Percentiles rank a stretch among this genome's conserved stretches.
Evolutionary conservation across 2,797 vertebrate species (phyloP).

Genomic region (Mastacembelus armatus): DNA sequence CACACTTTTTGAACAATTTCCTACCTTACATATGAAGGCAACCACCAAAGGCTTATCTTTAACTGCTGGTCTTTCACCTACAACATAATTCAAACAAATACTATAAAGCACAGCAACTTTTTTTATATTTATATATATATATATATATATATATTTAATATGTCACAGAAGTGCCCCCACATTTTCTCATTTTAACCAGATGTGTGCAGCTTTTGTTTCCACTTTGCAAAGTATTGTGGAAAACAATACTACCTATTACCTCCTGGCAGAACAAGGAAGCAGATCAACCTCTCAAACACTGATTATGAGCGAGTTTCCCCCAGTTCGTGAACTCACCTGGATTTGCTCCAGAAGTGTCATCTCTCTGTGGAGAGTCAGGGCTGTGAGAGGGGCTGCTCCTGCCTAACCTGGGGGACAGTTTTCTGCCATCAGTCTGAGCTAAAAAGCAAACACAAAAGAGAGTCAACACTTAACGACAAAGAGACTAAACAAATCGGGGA

Average conservation of each 20-base stretch:
- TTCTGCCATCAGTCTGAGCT: slow-evolving; percentile 41
- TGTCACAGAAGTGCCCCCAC: too few relatives aligned
- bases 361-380: slow-evolving; percentile 35
- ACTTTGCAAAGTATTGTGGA: too few relatives aligned
- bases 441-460: not conserved
- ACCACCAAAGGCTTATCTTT: slow-evolving; percentile 86
- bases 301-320: too few relatives aligned
- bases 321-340: slow-evolving; percentile 43
- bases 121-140: too few relatives aligned
- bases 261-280: too few relatives aligned
- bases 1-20: not conserved
- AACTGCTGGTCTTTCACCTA: slow-evolving; percentile 39
- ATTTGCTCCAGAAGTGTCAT: not conserved
- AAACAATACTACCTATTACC: too few relatives aligned
- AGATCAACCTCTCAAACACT: too few relatives aligned
- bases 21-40: slow-evolving; percentile 92
- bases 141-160: too few relatives aligned
- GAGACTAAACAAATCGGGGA: too few relatives aligned
- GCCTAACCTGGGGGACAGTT: not conserved
- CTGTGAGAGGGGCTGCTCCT: slow-evolving; percentile 62
- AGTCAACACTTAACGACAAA: not conserved
- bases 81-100: not conserved
- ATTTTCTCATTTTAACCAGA: too few relatives aligned
- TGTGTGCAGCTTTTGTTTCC: too few relatives aligned
- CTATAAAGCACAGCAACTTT: too few relatives aligned